Percentiles rank a stretch among this genome's conserved stretches.
These are phyloP conservation scores for Cathartes aura DNA, from an alignment of 2,113 vertebrate genomes.

Conservation along the genomic window DNA sequence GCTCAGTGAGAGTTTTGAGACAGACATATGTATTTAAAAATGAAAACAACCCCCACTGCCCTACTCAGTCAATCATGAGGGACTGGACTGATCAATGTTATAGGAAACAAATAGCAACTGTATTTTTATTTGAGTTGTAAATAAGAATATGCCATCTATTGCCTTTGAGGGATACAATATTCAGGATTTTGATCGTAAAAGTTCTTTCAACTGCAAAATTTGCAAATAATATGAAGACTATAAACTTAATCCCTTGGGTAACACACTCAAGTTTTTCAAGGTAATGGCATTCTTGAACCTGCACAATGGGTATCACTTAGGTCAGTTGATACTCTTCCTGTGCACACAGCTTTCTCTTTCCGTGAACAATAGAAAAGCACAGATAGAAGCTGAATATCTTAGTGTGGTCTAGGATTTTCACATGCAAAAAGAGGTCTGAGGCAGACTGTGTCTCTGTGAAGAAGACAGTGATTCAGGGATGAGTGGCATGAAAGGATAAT, in stretches of 20 bases:
- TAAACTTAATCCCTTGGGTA: neutral
- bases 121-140: neutral
- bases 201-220: neutral
- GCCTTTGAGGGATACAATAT: neutral
- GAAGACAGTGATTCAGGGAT: neutral
- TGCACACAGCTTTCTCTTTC: neutral
- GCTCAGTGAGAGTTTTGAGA: neutral
- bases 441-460: neutral
- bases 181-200: neutral
- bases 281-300: neutral
- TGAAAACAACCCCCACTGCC: neutral
- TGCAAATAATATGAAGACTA: neutral
- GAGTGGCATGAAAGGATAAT: neutral
- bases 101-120: neutral
- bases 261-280: neutral
- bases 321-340: neutral
- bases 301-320: neutral
- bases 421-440: neutral
- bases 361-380: neutral
- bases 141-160: neutral
- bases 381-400: neutral
- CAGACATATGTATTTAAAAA: neutral
- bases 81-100: neutral
- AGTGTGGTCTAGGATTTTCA: neutral
- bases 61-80: neutral